Conservation (phyloP, 2,113 vertebrate genomes). For the Suricata suricatta region DNA sequence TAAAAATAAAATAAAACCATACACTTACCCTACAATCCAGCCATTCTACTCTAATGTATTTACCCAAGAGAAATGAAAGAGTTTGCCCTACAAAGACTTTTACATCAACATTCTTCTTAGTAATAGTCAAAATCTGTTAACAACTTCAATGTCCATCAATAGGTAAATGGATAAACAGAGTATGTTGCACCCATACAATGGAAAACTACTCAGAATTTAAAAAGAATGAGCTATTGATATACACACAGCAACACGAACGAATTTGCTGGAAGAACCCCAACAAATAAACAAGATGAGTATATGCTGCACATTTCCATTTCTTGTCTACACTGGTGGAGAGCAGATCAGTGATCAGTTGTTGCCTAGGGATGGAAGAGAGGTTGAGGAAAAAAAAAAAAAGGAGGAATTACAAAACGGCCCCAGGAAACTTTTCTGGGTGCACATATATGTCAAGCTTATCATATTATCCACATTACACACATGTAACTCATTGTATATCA, state of each 20-base stretch:
- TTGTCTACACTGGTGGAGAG: background rate
- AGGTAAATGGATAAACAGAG: background rate
- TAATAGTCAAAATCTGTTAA: background rate
- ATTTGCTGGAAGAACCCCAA: background rate
- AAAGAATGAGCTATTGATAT: background rate
- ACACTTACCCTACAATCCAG: background rate
- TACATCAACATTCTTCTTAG: background rate
- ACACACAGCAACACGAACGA: background rate
- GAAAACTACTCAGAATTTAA: background rate
- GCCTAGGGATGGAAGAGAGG: background rate
- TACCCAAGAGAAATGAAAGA: background rate
- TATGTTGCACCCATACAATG: background rate
- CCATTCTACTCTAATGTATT: background rate
- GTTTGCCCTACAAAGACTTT: background rate
- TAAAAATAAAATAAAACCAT: background rate
- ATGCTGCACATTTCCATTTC: background rate
- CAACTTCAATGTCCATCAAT: background rate
- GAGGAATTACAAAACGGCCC: background rate
- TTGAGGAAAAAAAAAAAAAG: background rate
- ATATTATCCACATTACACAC: background rate
- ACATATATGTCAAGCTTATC: background rate
- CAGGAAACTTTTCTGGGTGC: background rate
- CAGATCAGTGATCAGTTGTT: background rate
- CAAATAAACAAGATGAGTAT: background rate
- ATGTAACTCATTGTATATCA: background rate